phyloP scores from a whole-genome alignment of 2,113 vertebrate species.

The Illadopsis cleaveri region DNA sequence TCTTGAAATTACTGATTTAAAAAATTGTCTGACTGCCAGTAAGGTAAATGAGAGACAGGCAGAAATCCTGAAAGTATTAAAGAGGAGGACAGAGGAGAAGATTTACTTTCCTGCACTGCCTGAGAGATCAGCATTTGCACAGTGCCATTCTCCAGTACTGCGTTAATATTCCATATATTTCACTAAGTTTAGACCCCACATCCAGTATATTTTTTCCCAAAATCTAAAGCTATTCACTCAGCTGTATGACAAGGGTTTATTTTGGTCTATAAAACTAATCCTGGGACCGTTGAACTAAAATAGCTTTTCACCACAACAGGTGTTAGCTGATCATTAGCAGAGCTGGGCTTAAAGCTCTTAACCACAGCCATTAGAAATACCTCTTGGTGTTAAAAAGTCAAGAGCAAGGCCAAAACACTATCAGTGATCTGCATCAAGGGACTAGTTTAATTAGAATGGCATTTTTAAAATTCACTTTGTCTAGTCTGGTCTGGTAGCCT shows the following conservation, averaged over 20 bases:
- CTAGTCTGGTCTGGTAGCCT: slow-evolving; percentile 43
- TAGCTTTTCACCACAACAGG: slow-evolving; percentile 56
- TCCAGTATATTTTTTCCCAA: background rate
- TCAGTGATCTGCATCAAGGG: background rate
- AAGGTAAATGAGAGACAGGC: background rate
- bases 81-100: background rate
- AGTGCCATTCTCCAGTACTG: background rate
- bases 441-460: slow-evolving; percentile 46
- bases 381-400: slow-evolving; percentile 36
- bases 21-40: background rate
- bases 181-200: slow-evolving; percentile 27
- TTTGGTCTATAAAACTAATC: slow-evolving; percentile 57
- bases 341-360: slow-evolving; percentile 17
- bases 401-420: slow-evolving; percentile 37
- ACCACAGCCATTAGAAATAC: slow-evolving; percentile 13
- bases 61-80: background rate
- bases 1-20: background rate
- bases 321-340: slow-evolving; percentile 53
- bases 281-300: slow-evolving; percentile 29
- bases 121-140: background rate
- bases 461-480: slow-evolving; percentile 43
- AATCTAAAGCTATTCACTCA: slow-evolving; percentile 4
- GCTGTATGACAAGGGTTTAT: slow-evolving; percentile 41
- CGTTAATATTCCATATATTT: slow-evolving; percentile 10
- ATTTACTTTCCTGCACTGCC: background rate